A percentile compares a stretch with the other conserved stretches of the same genome.
phyloP scores from a whole-genome alignment of 2,113 vertebrate species.

The Chelonoidis abingdonii region DNA sequence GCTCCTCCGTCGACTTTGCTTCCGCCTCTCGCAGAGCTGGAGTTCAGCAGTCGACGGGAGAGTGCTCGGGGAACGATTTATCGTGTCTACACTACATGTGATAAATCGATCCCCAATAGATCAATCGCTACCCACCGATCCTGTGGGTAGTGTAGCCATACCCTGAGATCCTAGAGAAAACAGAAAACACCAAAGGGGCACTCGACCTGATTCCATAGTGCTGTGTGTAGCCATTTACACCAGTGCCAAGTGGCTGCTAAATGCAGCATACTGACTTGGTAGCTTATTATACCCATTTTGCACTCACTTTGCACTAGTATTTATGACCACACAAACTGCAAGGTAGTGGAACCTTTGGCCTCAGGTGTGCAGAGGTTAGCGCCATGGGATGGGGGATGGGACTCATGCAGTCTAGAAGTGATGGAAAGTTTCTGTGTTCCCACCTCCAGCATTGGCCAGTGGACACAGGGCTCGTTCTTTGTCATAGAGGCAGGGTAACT shows the following conservation, averaged over 20 bases:
- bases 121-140: no score
- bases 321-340: not conserved
- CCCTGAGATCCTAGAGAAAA: not conserved
- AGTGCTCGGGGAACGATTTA: no score
- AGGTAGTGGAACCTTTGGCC: not conserved
- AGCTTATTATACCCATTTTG: conserved; percentile 26
- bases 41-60: no score
- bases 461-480: not conserved
- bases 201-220: not conserved
- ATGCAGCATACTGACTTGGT: conserved; percentile 45
- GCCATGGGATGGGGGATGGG: not conserved
- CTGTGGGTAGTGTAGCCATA: no score
- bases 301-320: not conserved
- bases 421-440: not conserved
- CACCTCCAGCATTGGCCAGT: not conserved
- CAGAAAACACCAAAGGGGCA: not conserved
- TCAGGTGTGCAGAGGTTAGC: not conserved
- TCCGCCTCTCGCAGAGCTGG: no score
- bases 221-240: conserved; percentile 36
- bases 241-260: conserved; percentile 14
- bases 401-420: not conserved
- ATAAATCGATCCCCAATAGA: no score
- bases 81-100: no score
- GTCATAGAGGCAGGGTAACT: not conserved
- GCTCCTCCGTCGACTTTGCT: no score